phyloP scores from a whole-genome alignment of 2,888 invertebrate genomes.

The Nymphalis c-album region DNA sequence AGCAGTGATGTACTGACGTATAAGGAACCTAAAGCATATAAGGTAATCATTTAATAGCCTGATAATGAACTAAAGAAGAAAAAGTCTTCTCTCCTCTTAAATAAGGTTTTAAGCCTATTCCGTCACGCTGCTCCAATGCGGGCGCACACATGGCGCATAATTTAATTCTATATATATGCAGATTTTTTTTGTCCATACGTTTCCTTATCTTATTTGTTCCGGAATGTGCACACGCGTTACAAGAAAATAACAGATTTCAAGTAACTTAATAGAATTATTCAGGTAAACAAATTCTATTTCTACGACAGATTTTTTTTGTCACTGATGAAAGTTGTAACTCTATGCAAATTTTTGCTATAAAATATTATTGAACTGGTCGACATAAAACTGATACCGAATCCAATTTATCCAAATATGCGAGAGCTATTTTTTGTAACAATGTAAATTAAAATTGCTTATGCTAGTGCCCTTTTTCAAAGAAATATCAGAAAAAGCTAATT shows the following conservation, averaged over 20 bases:
- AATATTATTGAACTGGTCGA: slow-evolving; percentile 5
- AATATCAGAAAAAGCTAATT: too few species aligned
- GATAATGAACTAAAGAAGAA: background rate
- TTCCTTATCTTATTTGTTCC: too few species aligned
- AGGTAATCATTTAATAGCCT: slow-evolving; percentile 58
- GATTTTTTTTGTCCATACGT: too few species aligned
- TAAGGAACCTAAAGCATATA: slow-evolving; percentile 85
- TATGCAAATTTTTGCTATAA: slow-evolving; percentile 7
- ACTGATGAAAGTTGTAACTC: background rate
- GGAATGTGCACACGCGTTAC: too few species aligned
- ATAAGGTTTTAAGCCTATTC: background rate
- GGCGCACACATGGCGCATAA: too few species aligned
- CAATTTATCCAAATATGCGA: slow-evolving; percentile 11
- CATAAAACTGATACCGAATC: slow-evolving; percentile 11
- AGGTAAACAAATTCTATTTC: too few species aligned
- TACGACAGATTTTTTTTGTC: background rate
- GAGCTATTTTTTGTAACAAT: background rate
- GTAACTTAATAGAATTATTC: too few species aligned
- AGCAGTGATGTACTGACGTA: slow-evolving; percentile 85
- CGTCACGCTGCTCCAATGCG: too few species aligned
- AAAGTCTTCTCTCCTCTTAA: background rate
- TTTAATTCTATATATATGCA: too few species aligned
- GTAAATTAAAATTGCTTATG: background rate
- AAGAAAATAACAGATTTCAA: too few species aligned
- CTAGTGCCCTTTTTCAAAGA: background rate